phyloP scores from a whole-genome alignment of 2,797 vertebrate genomes.

The Poeciliopsis turneri region DNA sequence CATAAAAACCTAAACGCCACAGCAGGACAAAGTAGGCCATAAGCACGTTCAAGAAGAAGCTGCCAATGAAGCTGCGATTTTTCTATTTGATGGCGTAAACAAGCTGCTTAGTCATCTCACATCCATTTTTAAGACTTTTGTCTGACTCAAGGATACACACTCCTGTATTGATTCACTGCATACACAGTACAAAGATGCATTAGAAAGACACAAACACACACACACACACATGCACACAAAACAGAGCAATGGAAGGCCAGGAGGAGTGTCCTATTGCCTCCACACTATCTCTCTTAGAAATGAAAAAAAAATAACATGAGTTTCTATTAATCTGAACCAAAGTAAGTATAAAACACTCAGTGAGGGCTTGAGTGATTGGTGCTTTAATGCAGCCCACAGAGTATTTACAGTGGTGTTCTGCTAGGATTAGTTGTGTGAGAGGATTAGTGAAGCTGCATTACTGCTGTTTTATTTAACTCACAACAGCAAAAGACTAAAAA shows the following conservation, averaged over 20 bases:
- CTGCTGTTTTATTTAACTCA: conserved; percentile 83
- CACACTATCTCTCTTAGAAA: conserved; percentile 27
- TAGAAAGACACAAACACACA: conserved; percentile 12
- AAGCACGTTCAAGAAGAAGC: conserved; percentile 5
- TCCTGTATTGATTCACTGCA: conserved; percentile 36
- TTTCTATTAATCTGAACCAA: conserved; percentile 72
- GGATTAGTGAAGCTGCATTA: conserved; percentile 83
- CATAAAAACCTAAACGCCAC: not conserved
- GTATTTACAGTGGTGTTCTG: conserved; percentile 81
- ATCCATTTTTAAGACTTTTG: conserved; percentile 21
- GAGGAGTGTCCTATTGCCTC: conserved; percentile 39
- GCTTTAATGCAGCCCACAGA: conserved; percentile 75
- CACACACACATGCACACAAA: conserved; percentile 5
- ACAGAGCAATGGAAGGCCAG: conserved; percentile 30
- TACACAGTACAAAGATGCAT: conserved; percentile 1
- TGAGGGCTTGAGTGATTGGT: conserved; percentile 75
- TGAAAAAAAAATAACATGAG: conserved; percentile 44
- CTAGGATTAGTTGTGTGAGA: conserved; percentile 80
- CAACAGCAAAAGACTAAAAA: conserved; percentile 80
- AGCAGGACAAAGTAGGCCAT: conserved; percentile 9
- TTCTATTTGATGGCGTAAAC: conserved; percentile 6
- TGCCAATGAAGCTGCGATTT: conserved; percentile 6
- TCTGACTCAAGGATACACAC: conserved; percentile 16
- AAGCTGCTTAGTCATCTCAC: not conserved
- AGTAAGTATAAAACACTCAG: conserved; percentile 72